Evolutionary conservation across 2,113 vertebrate species (phyloP).

Genomic region (Bos javanicus): DNA sequence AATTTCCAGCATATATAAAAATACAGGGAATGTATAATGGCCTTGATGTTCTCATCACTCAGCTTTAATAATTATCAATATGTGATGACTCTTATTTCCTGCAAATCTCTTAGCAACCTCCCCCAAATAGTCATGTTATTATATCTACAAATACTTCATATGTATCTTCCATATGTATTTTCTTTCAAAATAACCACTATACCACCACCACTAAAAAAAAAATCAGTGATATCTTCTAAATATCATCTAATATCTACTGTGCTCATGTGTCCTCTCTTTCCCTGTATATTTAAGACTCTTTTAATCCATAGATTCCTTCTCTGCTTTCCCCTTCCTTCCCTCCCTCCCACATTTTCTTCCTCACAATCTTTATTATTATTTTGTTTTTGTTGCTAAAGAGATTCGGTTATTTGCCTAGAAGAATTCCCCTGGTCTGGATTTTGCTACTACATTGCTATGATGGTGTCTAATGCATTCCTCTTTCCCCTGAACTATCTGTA

Average conservation of each 20-base stretch:
- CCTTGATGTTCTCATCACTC: background rate
- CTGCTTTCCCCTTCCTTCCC: background rate
- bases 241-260: background rate
- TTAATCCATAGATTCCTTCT: background rate
- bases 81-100: background rate
- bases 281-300: background rate
- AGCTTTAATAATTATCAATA: background rate
- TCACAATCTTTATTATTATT: background rate
- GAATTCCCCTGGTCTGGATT: background rate
- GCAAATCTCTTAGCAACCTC: background rate
- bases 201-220: background rate
- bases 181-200: background rate
- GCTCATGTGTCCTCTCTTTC: background rate
- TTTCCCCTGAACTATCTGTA: background rate
- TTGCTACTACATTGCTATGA: background rate
- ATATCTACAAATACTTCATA: background rate
- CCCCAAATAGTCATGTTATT: background rate
- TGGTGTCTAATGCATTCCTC: background rate
- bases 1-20: background rate
- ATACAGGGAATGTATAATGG: background rate
- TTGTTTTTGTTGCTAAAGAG: background rate
- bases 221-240: background rate
- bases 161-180: background rate
- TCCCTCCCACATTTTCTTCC: background rate
- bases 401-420: background rate